Base-by-base conservation (phyloP, 1,140 invertebrate species). In the Callitettix versicolor region DNA sequence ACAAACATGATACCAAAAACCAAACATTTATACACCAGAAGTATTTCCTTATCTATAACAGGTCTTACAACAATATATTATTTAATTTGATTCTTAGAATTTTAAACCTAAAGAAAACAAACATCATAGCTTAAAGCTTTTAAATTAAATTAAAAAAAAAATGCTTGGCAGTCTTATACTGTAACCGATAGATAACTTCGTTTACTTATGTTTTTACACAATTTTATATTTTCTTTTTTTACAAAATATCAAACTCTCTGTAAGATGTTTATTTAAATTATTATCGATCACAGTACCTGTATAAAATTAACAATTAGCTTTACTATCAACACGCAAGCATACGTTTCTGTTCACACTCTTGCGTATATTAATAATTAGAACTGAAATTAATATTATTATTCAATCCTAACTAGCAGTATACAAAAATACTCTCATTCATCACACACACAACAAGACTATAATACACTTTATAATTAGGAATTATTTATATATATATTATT, bases 121-220 rank as follows among this genome's bases (percentile, higher is more conserved):
- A n/a, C n/a, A n/a, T n/a, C n/a, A n/a, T n/a, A n/a, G n/a, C n/a
- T 57, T 56, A 59, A 51, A 59, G 58, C 58, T 59, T 33, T 59
- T 52, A 59, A 54, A 53, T 59, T 51, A 55, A 30, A 36, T 51
- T 54, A 59, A 52, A 55, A 52, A 59, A 44, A 59, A 52, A 42
- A 34, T 47, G 53, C 58, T 59, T 53, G 58, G 58, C 58, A 59
- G 58, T 59, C 58, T 56, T 38, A 53, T 59, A 59, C 58, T 59
- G 58, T 56, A 55, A 55, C 54, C 58, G 58, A 58, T 54, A 49
- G 47, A 40, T 53, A 48, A 21, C 51, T 53, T 40, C 41, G 17
- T 40, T 42, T 50, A 52, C 42, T 30, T 57, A 57, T 24, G 40
- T 33, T 53, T 58, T 48, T 46, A 36, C 53, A 38, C 21, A 22